Evolutionary conservation across 2,797 vertebrate species (phyloP), one percentile per base, ranked within the genome.

Genomic region (Oophaga sylvatica): DNA sequence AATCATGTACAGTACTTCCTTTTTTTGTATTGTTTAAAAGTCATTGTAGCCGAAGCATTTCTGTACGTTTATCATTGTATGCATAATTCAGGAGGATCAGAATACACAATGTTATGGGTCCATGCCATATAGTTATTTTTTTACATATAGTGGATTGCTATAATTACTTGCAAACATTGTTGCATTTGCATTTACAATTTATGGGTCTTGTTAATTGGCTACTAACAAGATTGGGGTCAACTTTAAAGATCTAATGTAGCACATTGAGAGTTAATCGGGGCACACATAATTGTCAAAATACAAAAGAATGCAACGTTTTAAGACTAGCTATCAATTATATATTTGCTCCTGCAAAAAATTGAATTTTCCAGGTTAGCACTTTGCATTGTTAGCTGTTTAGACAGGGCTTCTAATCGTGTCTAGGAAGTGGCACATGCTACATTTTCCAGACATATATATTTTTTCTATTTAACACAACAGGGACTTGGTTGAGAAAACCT

Each of bases 401-500:
- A 88, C 78, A 80, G 82, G 65, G 67, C 67, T 88, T 70, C 83
- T 88, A 85, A 88, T 88, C 87, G 48, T 62, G 70, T 85, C 83
- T 81, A 85, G 62, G 84, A 73, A 85, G 79, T 70, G 67, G 81
- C 83, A 81, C 79, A 85, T 82, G 83, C 83, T 77, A 82, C 53
- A 78, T 89, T 81, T 89, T 89, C 87, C 79, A 89, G 83, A 81
- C 87, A 89, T 85, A 80, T 85, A 65, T 88, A 73, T 86, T 88
- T 82, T 88, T 77, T 85, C 80, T 85, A 89, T 89, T 86, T 86
- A 85, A 89, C 83, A 89, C 87, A 86, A 89, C 87, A 89, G 83
- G 87, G 87, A 89, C 83, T 89, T 89, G 59, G 48, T 82, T 89
- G 70, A 89, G 83, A 89, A 89, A 89, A 89, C 83, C 87, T 89